Base-by-base conservation (phyloP, 2,888 invertebrate genomes). In the Lutraria lutraria region DNA sequence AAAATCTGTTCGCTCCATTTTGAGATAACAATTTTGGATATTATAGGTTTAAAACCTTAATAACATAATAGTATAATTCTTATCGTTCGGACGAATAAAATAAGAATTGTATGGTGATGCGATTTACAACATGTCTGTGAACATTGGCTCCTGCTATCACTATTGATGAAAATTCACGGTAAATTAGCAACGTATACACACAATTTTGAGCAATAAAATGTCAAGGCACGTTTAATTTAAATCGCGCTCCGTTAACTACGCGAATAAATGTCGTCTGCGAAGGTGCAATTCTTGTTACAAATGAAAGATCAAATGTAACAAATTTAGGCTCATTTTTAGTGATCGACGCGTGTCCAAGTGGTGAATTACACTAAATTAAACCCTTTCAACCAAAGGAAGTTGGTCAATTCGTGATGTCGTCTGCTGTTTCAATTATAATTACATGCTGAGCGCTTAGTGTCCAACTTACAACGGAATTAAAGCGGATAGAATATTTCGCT, bases 401-500 rank as follows among this genome's bases (percentile, higher is more conserved):
- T 34, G 88, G 85, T 83, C 88, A 88, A 76, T 76, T 52, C 25
- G 68, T 52, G 53, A 15, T n/a, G 79, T 60, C 68, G 52, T 34
- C 68, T n/a, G 72, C 68, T 72, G n/a, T 53, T 88, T 81, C 87
- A 63, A 87, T 80, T 81, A 76, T 91, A 88, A 85, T 90, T 91
- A 89, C 83, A 81, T 29, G 76, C 81, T 43, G 29, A 63, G 54
- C 79, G 85, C 83, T 76, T 84, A 31, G 76, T 34, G 76, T 76
- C 76, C 76, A 34, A 31, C 19, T 31, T 19, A 76, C 13, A 31
- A 76, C 76, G 88, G 83, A 88, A 89, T 88, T 87, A 86, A 90
- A 84, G 81, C 88, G 82, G 85, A 86, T 90, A 87, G 76, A 88
- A 87, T 85, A 89, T 87, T 84, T 86, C 91, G 81, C 85, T 53